Evolutionary conservation across 2,797 vertebrate species (phyloP).

Genomic region (Lagorchestes hirsutus): DNA sequence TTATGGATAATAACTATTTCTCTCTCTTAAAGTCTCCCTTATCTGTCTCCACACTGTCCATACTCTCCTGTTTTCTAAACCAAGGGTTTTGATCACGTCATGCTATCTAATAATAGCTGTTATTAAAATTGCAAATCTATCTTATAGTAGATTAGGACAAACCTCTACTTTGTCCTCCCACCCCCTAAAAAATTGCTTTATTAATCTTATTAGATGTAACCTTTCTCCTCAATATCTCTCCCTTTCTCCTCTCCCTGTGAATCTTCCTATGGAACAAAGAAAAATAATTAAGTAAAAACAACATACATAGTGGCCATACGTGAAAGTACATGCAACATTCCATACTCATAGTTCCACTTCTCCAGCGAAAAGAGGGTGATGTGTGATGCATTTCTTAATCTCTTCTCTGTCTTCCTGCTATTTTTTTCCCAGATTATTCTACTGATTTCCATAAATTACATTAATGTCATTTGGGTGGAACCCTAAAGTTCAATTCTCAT

Average conservation of each 20-base stretch:
- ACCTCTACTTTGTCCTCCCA: background rate
- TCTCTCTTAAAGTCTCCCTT: background rate
- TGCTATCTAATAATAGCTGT: background rate
- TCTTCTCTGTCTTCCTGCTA: background rate
- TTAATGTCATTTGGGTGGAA: background rate
- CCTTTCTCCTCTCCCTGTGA: background rate
- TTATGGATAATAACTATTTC: background rate
- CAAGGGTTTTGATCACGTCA: background rate
- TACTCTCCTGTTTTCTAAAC: background rate
- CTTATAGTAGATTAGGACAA: background rate
- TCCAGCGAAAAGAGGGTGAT: background rate
- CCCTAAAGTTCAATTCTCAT: background rate
- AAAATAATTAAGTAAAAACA: background rate
- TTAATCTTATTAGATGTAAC: background rate
- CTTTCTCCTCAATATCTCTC: background rate
- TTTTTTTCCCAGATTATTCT: background rate
- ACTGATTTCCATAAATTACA: background rate
- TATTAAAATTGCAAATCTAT: conserved; percentile 31
- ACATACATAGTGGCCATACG: too few species aligned
- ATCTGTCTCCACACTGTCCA: background rate
- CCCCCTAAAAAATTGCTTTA: background rate
- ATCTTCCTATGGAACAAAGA: background rate
- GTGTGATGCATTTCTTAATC: background rate
- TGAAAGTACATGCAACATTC: background rate
- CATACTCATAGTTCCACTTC: background rate